These are phyloP conservation scores for Lasius platythorax DNA, from an alignment of 2,888 invertebrate genomes.

Conservation along the genomic window DNA sequence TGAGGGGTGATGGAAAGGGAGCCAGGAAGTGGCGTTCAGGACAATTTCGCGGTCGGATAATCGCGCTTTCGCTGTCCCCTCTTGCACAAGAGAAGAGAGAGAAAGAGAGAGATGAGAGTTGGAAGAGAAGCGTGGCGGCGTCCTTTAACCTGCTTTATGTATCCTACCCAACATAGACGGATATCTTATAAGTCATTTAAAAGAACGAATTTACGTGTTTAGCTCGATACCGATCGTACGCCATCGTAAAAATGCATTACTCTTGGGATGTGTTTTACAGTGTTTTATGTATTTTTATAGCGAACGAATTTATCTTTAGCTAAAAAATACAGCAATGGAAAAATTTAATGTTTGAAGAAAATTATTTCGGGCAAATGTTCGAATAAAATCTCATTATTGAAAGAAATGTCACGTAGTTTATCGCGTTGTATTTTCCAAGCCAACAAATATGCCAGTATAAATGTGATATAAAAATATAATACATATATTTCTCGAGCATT, in stretches of 20 bases:
- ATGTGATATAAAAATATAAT: neutral
- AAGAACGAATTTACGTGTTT: slow-evolving; percentile 44
- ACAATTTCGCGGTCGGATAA: slow-evolving; percentile 78
- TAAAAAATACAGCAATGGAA: neutral
- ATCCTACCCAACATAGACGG: neutral
- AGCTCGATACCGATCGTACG: neutral
- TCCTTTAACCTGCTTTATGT: slow-evolving; percentile 13
- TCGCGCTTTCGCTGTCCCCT: slow-evolving; percentile 66
- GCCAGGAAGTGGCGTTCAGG: slow-evolving; percentile 64
- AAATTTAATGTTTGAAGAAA: neutral
- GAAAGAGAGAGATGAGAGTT: neutral
- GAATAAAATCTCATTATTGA: neutral
- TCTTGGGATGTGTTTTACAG: neutral
- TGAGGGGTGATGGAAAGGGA: slow-evolving; percentile 30
- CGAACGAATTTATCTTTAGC: neutral
- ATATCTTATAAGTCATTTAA: slow-evolving; percentile 42
- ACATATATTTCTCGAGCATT: neutral
- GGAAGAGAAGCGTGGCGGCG: slow-evolving; percentile 19
- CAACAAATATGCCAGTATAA: neutral
- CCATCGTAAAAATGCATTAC: neutral
- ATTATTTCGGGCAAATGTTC: neutral
- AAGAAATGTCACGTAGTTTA: neutral
- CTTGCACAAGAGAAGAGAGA: slow-evolving; percentile 48
- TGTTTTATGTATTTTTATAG: neutral
- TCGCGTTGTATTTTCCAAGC: neutral